Conservation (phyloP, 2,888 invertebrate species). For the Amphipyra berbera region DNA sequence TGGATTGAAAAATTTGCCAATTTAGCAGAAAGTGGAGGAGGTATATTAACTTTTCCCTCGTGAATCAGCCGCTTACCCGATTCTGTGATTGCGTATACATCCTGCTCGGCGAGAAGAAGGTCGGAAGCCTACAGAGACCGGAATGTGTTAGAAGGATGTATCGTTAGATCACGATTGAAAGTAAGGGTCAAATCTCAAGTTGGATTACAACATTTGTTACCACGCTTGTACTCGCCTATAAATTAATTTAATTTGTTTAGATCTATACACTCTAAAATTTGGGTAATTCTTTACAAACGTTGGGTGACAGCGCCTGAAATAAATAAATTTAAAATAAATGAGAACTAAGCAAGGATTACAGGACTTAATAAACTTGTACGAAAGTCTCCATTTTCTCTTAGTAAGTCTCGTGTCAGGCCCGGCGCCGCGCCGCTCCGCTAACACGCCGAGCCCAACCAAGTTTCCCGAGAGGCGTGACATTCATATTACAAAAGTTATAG, state of each 20-base stretch:
- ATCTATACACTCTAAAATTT: neutral
- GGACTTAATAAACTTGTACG: slow-evolving; percentile 54
- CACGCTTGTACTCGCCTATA: too few relatives aligned
- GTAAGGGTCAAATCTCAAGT: slow-evolving; percentile 25
- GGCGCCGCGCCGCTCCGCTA: slow-evolving; percentile 27
- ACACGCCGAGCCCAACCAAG: slow-evolving; percentile 43
- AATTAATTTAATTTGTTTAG: too few relatives aligned
- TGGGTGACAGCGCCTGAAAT: slow-evolving; percentile 41
- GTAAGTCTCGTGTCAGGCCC: slow-evolving; percentile 41
- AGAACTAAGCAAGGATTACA: slow-evolving; percentile 49
- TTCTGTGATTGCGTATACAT: slow-evolving; percentile 45
- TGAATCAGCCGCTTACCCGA: slow-evolving; percentile 34
- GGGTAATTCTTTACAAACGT: slow-evolving; percentile 25
- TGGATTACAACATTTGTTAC: neutral
- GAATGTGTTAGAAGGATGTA: slow-evolving; percentile 27
- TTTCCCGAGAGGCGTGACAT: slow-evolving; percentile 62
- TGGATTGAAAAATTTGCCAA: slow-evolving; percentile 39
- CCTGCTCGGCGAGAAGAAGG: slow-evolving; percentile 29
- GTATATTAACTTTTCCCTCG: slow-evolving; percentile 37
- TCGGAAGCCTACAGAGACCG: slow-evolving; percentile 18
- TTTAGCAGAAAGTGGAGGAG: slow-evolving; percentile 42
- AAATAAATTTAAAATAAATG: slow-evolving; percentile 48
- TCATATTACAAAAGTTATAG: slow-evolving; percentile 71
- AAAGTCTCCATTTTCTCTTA: slow-evolving; percentile 51
- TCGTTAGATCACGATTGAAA: slow-evolving; percentile 21